Base-by-base conservation (phyloP, 2,113 vertebrate genomes). In the Falcunculus frontatus region DNA sequence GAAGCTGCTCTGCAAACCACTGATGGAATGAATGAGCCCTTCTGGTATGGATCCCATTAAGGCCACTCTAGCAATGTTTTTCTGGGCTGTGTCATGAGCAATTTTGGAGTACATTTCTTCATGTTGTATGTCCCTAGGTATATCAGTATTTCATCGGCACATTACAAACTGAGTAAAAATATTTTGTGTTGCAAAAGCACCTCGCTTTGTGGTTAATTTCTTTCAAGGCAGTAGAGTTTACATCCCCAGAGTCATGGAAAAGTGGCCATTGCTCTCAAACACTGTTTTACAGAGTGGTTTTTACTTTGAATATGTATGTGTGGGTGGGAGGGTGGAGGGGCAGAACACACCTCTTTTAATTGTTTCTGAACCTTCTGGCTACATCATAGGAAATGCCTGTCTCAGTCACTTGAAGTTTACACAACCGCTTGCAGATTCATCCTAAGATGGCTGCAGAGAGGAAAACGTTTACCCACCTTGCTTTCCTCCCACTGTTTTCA, bases 21-120 rank as follows among this genome's bases (percentile, higher is more conserved):
- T 79, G 62, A 26, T 49, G 64, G 56, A 69, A 68, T 65, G 47
- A 87, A 69, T 3, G 14, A 87, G 50, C 22, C 37, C 25, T 83
- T 47, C 82, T 90, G 67, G 88, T 94, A 92, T 92, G 92, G 88
- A 90, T 94, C 56, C 68, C 64, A 90, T 90, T 95, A 94, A 88
- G 33, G 75, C 79, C 60, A 87, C 6, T 11, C 55, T 41, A 89
- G n/a, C 41, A 62, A 53, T 12, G 7, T 63, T 87, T 92, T 90
- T 17, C 63, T 77, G 83, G 70, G 37, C 53, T 75, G 33, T 53
- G 29, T 25, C n/a, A 47, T 39, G 49, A 95, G 74, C 92, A 75
- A 73, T 59, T 89, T 64, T 72, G 37, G 21, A 78, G n/a, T 41
- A 37, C 2, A 1, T 84, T 84, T 93, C 65, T 94, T 82, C 74